These are phyloP conservation scores for Drosophila prostipennis DNA, from an alignment of 2,888 invertebrate genomes.

Conservation along the genomic window DNA sequence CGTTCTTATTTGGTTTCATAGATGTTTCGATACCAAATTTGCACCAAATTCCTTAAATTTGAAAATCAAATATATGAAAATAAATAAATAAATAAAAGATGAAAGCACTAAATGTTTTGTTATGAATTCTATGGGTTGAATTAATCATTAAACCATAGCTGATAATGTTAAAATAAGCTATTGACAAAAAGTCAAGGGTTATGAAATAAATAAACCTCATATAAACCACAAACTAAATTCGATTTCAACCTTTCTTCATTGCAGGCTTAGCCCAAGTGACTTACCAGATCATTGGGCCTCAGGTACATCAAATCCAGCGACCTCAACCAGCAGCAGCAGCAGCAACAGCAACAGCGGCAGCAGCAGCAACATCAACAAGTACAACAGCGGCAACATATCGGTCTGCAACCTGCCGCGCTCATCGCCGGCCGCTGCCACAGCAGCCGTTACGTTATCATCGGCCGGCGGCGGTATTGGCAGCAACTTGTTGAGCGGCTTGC, in stretches of 20 bases:
- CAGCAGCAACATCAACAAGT: slow-evolving; percentile 38
- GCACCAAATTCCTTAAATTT: too few relatives aligned
- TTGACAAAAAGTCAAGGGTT: too few relatives aligned
- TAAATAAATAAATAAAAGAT: too few relatives aligned
- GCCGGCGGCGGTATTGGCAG: slow-evolving; percentile 61
- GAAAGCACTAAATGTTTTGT: too few relatives aligned
- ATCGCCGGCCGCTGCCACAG: slow-evolving; percentile 83
- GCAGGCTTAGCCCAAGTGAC: slow-evolving; percentile 96
- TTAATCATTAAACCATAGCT: too few relatives aligned
- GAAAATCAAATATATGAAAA: too few relatives aligned
- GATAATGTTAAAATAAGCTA: too few relatives aligned
- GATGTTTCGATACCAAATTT: too few relatives aligned
- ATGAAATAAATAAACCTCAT: too few relatives aligned
- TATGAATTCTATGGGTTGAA: too few relatives aligned
- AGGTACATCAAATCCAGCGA: slow-evolving; percentile 68
- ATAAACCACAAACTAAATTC: too few relatives aligned
- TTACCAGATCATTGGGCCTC: slow-evolving; percentile 86
- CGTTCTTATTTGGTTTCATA: too few relatives aligned
- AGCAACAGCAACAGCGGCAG: slow-evolving; percentile 28
- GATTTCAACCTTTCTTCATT: slow-evolving; percentile 78
- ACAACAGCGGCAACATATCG: slow-evolving; percentile 53
- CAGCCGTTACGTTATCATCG: slow-evolving; percentile 82
- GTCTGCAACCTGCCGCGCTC: slow-evolving; percentile 86
- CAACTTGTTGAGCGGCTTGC: slow-evolving; percentile 55
- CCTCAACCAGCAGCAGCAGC: slow-evolving; percentile 55